Evolutionary conservation across 2,888 invertebrate species (phyloP), one percentile per base, ranked within the genome.

Genomic region (Amphipoea oculea): DNA sequence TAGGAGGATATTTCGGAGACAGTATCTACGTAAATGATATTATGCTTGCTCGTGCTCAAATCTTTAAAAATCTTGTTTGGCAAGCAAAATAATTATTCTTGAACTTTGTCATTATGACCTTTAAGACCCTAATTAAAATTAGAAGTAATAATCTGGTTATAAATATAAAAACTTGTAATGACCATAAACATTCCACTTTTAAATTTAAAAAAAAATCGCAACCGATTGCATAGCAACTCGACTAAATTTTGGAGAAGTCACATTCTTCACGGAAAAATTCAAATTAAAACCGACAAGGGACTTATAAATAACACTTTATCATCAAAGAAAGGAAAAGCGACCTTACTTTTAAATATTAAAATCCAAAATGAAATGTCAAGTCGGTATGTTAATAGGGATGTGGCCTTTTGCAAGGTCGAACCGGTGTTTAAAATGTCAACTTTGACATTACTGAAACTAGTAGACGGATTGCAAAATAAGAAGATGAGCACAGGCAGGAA

Each of bases 401-500:
- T 88, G 86, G 88, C 90, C 91, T 92, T 93, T 91, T 84, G 70
- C 94, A 94, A 95, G 95, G 94, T 91, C 91, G 87, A 63, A 83
- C 76, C 78, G 86, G 82, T 89, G 84, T 83, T 88, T 66, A 73
- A 91, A 88, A 90, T 91, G 91, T 93, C 92, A 95, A 93, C 95
- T 95, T 92, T 95, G 94, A 94, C 94, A 95, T 95, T 95, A 89
- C 82, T n/a, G 84, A 89, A 93, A 92, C 91, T 82, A 83, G 93
- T 91, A 83, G 84, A 77, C 77, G 69, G 75, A 88, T 92, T 92
- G 91, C 92, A 85, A 93, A 92, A 92, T 87, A 5, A 72, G 75
- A 80, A 85, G 91, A 92, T 88, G 92, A 84, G 82, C 78, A 81
- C 72, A 73, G 83, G 60, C 77, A 79, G 78, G 82, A 81, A 79